Base-by-base conservation (phyloP, 2,888 invertebrate genomes). In the Megastigmus dorsalis region DNA sequence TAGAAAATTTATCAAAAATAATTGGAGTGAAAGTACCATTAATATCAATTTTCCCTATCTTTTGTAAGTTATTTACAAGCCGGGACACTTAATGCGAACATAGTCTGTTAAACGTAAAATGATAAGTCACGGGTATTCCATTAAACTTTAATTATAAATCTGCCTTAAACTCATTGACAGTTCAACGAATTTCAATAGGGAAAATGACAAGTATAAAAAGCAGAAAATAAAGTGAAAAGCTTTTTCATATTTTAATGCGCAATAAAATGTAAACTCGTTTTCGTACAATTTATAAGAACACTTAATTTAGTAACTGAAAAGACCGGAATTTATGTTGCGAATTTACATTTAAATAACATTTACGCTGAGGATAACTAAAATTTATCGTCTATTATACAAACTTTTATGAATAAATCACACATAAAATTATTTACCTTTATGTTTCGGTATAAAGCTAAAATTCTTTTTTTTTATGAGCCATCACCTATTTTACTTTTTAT, bases 271-370 rank as follows among this genome's bases (percentile, higher is more conserved):
- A 54, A 65, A 60, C 70, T 62, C 62, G 65, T 75, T 75, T 67
- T 62, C 70, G 55, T 67, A 65, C 66, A 67, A 75, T 71, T 75
- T 75, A 75, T 70, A 75, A 75, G 70, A 71, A 75, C 66, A 67
- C 74, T 75, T 75, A 75, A 70, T 71, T 75, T 71, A 60, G 70
- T 69, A 68, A 75, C 66, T 75, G 66, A 66, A 71, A 60, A 71
- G 75, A 60, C 54, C 50, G 45, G 62, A 60, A 75, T 75, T 75
- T 75, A 70, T 75, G 66, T 70, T 45, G 28, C 75, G 70, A 70
- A 75, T 75, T 75, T 75, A 75, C 75, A 75, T 75, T 71, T 75
- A 70, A 75, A 75, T 75, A 75, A 71, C 75, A 75, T 75, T 71
- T 66, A 50, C 75, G 66, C 33, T 71, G 66, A 71, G 67, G 74